Percentiles rank a stretch among this genome's conserved stretches.
These are phyloP conservation scores for Procapra przewalskii DNA, from an alignment of 2,113 vertebrate species.

Conservation along the genomic window DNA sequence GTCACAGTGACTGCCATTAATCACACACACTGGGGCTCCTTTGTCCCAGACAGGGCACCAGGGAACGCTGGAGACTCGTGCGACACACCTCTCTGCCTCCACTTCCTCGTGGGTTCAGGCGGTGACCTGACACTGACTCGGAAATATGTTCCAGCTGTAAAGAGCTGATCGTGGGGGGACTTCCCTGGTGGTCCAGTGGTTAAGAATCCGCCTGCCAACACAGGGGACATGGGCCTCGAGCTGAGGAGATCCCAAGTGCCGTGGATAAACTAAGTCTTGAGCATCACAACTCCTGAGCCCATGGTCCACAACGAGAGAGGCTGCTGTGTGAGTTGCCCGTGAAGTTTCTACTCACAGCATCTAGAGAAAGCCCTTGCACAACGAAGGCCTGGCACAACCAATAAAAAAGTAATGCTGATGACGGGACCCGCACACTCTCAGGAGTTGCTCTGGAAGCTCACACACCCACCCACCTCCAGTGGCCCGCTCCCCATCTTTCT, in stretches of 20 bases:
- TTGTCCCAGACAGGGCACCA: rapidly evolving
- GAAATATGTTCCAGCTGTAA: background rate
- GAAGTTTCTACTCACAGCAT: background rate
- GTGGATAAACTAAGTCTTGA: rapidly evolving
- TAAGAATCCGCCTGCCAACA: background rate
- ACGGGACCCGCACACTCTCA: rapidly evolving
- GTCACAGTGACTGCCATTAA: rapidly evolving
- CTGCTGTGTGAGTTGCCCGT: background rate
- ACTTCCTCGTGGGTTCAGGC: background rate
- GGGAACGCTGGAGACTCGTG: background rate
- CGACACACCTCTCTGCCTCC: rapidly evolving
- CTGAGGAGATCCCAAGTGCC: rapidly evolving
- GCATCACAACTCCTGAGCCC: background rate
- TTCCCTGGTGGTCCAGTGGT: background rate
- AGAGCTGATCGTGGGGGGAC: rapidly evolving
- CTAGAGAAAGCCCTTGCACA: background rate
- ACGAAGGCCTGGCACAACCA: background rate
- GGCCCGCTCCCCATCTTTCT: background rate
- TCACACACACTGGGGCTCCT: background rate
- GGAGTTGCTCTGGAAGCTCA: rapidly evolving
- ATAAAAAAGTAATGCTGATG: no score
- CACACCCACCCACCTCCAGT: rapidly evolving
- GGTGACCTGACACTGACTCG: background rate
- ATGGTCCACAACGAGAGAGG: background rate
- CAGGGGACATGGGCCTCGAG: background rate